These are phyloP conservation scores for Brachyalestes nurse DNA, from an alignment of 2,797 vertebrate species.

Conservation along the genomic window DNA sequence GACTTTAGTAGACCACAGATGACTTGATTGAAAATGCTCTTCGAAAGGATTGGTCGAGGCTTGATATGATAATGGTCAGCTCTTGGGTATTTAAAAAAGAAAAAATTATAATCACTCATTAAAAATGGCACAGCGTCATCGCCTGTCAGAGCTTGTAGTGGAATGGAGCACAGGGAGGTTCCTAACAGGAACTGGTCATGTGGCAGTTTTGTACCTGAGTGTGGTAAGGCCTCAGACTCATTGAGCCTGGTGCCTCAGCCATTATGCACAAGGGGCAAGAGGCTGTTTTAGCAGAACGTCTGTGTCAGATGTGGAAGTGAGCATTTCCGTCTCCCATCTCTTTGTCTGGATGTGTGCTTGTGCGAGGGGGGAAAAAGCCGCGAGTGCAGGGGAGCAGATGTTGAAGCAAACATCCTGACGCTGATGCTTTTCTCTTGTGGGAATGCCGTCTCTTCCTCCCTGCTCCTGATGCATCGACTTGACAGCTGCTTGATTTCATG, in stretches of 20 bases:
- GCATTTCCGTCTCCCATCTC: constrained; percentile 81
- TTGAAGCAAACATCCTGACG: constrained; percentile 97
- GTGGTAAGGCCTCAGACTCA: constrained; percentile 27
- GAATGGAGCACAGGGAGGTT: background rate
- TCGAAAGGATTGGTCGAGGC: background rate
- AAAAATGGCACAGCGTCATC: background rate
- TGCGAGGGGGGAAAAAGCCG: constrained; percentile 74
- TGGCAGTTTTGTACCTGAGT: constrained; percentile 19
- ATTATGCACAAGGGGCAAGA: constrained; percentile 26
- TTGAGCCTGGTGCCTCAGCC: constrained; percentile 33
- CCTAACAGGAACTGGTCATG: constrained; percentile 8
- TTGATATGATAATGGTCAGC: background rate
- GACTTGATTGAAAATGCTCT: background rate
- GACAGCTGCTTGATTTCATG: constrained; percentile 99
- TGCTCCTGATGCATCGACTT: constrained; percentile 95
- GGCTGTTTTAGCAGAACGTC: constrained; percentile 68
- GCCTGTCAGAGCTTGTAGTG: background rate
- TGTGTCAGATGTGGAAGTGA: constrained; percentile 75
- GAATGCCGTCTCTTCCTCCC: constrained; percentile 86
- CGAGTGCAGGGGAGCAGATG: constrained; percentile 96
- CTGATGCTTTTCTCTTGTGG: constrained; percentile 86
- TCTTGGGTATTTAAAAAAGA: background rate
- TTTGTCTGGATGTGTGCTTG: constrained; percentile 93
- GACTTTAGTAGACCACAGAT: background rate
- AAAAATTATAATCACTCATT: background rate